These are phyloP conservation scores for Drosophila kikkawai DNA, from an alignment of 1,140 invertebrate species.

Conservation along the genomic window DNA sequence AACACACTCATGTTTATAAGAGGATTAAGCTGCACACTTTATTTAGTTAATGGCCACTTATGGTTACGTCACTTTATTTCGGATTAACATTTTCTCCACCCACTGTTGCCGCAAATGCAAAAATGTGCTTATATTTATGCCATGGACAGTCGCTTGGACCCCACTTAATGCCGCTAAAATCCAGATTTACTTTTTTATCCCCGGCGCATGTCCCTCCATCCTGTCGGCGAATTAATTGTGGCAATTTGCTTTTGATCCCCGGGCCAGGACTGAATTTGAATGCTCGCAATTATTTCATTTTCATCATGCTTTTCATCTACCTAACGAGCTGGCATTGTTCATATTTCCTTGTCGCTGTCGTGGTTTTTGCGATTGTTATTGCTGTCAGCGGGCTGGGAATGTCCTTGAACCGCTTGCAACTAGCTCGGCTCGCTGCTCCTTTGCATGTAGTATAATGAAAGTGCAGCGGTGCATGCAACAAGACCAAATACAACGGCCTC, in stretches of 20 bases:
- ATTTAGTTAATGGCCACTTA: conserved; percentile 2
- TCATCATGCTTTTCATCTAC: conserved; percentile 52
- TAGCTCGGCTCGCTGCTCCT: conserved; percentile 48
- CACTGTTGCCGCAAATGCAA: conserved; percentile 15
- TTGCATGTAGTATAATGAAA: conserved; percentile 64
- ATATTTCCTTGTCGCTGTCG: conserved; percentile 39
- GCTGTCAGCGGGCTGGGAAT: conserved; percentile 54
- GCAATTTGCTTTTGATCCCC: conserved; percentile 56
- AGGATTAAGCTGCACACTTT: conserved; percentile 8
- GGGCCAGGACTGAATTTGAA: conserved; percentile 40
- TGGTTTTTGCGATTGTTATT: conserved; percentile 44
- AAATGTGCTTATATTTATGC: conserved; percentile 15
- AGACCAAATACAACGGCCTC: conserved; percentile 30
- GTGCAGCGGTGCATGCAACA: conserved; percentile 71
- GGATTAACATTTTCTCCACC: conserved; percentile 9
- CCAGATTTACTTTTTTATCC: conserved; percentile 49
- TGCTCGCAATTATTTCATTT: conserved; percentile 61
- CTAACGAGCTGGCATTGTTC: conserved; percentile 57
- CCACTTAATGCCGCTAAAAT: conserved; percentile 38
- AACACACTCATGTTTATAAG: conserved; percentile 1
- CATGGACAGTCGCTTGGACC: conserved; percentile 5
- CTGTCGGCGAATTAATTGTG: conserved; percentile 53
- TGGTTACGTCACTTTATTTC: conserved; percentile 10
- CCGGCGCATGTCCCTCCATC: conserved; percentile 36
- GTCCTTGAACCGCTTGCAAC: conserved; percentile 77